phyloP scores from a whole-genome alignment of 2,888 invertebrate genomes.

The Magallana nippona region DNA sequence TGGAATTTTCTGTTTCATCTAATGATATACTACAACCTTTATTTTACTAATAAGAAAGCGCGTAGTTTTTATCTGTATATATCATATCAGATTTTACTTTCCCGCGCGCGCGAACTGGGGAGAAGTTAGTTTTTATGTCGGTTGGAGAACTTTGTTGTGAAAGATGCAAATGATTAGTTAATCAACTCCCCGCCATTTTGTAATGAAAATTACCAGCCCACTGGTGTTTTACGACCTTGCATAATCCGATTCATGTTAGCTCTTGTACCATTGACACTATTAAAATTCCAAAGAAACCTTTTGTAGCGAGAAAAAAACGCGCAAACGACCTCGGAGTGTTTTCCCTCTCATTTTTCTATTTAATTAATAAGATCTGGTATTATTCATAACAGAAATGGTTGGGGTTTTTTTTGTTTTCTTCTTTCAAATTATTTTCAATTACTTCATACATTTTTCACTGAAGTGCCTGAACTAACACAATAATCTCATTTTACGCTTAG shows the following conservation, averaged over 20 bases:
- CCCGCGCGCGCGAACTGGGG: conserved; percentile 22
- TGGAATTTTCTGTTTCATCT: not conserved
- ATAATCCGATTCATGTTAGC: conserved; percentile 9
- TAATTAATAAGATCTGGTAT: no score
- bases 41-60: conserved; percentile 6
- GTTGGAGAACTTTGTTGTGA: conserved; percentile 10
- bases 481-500: no score
- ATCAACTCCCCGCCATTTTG: conserved; percentile 12
- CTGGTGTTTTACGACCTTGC: conserved; percentile 29
- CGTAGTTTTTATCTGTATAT: not conserved
- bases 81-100: conserved; percentile 23
- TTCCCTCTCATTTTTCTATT: no score
- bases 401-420: no score
- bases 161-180: conserved; percentile 29
- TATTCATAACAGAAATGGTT: no score
- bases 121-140: not conserved
- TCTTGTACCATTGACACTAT: conserved; percentile 22
- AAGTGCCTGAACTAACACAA: no score
- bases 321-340: not conserved
- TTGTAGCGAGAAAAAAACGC: not conserved
- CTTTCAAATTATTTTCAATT: no score
- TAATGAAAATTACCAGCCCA: conserved; percentile 30
- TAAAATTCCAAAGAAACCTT: conserved; percentile 8
- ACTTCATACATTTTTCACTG: no score
- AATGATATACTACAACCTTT: conserved; percentile 1